A percentile compares a stretch with the other conserved stretches of the same genome.
Evolutionary conservation across 2,888 invertebrate species (phyloP).

Genomic region (Tetragnatha montana): DNA sequence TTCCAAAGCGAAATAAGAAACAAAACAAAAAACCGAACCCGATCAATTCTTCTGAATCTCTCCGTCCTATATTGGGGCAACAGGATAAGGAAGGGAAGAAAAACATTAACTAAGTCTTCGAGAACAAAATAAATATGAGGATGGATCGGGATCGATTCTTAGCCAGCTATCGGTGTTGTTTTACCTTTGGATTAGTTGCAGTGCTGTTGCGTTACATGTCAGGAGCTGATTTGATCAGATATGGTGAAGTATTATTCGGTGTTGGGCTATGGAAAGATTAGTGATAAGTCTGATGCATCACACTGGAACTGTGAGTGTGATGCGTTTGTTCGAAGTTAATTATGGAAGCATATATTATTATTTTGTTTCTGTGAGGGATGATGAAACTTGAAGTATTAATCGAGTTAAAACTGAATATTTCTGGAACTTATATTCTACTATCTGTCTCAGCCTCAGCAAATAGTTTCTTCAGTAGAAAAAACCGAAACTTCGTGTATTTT

Average conservation of each 20-base stretch:
- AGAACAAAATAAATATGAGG: conserved; percentile 6
- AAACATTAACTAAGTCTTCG: conserved; percentile 9
- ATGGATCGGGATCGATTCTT: background rate
- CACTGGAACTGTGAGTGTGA: too few relatives aligned
- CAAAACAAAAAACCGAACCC: background rate
- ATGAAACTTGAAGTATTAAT: too few relatives aligned
- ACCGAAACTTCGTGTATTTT: too few relatives aligned
- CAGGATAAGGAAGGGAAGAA: background rate
- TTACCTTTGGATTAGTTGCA: background rate
- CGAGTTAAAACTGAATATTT: too few relatives aligned
- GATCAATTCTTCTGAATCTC: background rate
- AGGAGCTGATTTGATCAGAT: background rate
- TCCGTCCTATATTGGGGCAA: background rate
- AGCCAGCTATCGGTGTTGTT: background rate
- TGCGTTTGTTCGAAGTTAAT: too few relatives aligned
- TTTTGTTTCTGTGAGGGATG: too few relatives aligned
- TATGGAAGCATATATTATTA: too few relatives aligned
- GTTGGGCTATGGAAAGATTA: background rate
- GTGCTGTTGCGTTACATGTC: background rate
- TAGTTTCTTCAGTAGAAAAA: too few relatives aligned
- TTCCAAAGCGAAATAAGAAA: background rate
- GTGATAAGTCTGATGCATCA: background rate
- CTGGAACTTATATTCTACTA: too few relatives aligned
- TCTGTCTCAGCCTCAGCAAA: too few relatives aligned
- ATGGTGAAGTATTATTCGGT: background rate